Percentiles rank a stretch among this genome's conserved stretches.
Evolutionary conservation across 2,888 invertebrate genomes (phyloP).

Genomic region (Corbicula japonica): DNA sequence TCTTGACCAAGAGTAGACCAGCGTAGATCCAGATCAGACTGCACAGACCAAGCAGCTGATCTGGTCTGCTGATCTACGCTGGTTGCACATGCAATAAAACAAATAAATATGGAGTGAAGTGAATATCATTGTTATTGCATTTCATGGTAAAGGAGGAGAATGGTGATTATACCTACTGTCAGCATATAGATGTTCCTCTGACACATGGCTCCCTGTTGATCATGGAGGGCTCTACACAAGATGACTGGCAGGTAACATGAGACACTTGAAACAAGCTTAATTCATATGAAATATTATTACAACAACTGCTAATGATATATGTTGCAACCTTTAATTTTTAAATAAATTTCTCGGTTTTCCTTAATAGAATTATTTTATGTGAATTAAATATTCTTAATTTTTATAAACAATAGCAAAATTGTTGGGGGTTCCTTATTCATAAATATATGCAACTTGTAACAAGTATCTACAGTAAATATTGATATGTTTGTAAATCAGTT

Average conservation of each 20-base stretch:
- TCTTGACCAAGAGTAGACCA: too few relatives aligned
- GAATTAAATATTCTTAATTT: neutral
- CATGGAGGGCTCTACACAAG: conserved; percentile 87
- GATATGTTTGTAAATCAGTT: neutral
- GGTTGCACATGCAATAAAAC: too few relatives aligned
- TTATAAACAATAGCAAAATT: neutral
- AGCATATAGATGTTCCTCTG: conserved; percentile 85
- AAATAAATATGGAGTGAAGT: neutral
- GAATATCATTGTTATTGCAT: too few relatives aligned
- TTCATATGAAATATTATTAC: neutral
- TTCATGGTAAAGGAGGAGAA: conserved; percentile 60
- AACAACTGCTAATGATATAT: neutral
- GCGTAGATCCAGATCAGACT: too few relatives aligned
- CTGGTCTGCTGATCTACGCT: too few relatives aligned
- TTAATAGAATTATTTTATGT: neutral
- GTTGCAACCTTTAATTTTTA: neutral
- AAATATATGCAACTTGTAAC: neutral
- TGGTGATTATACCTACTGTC: conserved; percentile 78
- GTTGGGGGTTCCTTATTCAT: neutral
- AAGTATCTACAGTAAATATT: neutral
- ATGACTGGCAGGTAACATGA: conserved; percentile 87
- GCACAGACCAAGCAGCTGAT: too few relatives aligned
- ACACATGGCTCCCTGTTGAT: conserved; percentile 87
- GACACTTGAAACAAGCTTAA: neutral
- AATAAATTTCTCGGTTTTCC: neutral